phyloP scores from a whole-genome alignment of 1,140 invertebrate species.

The Drosophila nigrodunni region DNA sequence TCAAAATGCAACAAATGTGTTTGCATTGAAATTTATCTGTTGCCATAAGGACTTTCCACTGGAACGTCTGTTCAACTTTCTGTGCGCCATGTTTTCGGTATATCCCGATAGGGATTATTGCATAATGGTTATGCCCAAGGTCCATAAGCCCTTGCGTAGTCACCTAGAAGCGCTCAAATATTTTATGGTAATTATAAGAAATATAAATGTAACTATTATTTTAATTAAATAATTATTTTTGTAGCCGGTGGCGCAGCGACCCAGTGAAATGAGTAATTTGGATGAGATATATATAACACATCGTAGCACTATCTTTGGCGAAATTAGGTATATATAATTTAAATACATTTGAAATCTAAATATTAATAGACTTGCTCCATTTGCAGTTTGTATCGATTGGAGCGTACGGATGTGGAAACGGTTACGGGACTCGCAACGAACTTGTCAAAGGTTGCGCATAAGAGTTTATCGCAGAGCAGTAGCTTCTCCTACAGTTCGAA shows the following conservation, averaged over 20 bases:
- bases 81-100: constrained; percentile 61
- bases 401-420: constrained; percentile 16
- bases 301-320: constrained; percentile 65
- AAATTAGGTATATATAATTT: constrained; percentile 39
- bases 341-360: neutral
- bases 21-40: constrained; percentile 56
- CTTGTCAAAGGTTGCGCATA: neutral
- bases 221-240: neutral
- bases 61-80: constrained; percentile 39
- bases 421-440: constrained; percentile 15
- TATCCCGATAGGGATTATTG: constrained; percentile 76
- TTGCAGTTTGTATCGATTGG: constrained; percentile 48
- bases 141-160: neutral
- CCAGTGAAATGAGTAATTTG: constrained; percentile 22
- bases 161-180: constrained; percentile 57
- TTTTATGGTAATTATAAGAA: constrained; percentile 53
- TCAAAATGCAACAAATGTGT: constrained; percentile 53
- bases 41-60: constrained; percentile 38
- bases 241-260: constrained; percentile 54
- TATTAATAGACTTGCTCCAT: neutral
- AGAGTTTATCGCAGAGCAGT: neutral
- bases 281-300: constrained; percentile 61
- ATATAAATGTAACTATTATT: neutral
- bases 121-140: constrained; percentile 45
- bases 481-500: constrained; percentile 44